Evolutionary conservation across 2,113 vertebrate species (phyloP), one percentile per base, ranked within the genome.

Genomic region (Macquaria ambigua): DNA sequence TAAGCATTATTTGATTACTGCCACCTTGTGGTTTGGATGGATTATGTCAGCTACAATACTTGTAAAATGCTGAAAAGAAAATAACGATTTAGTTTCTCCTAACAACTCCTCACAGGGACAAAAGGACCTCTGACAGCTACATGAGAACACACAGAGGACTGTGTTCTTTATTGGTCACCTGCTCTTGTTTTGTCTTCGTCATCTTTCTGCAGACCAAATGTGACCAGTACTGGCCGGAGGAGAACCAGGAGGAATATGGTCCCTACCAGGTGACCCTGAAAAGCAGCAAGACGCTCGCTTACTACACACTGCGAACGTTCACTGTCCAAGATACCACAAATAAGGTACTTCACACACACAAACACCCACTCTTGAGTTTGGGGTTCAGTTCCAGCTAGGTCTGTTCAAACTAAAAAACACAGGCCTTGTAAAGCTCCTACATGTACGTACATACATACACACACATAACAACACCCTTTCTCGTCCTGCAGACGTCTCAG

Each of bases 191-290:
- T 59, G 25, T 41, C 3, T 14, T 8, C 39, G 5, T 55, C 18
- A 15, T 41, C 16, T 39, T 82, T 75, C 87, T 62, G 41, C 94
- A 99, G 98, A 97, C 98, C 82, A 99, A 99, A 86, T 99, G 98
- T 96, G 98, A 99, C 85, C 98, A 98, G 83, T 99, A 99, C 87
- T 99, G 98, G 98, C 98, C 98, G 14, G 93, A 94, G 0, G 97
- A 99, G 85, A 97, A 96, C 55, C 97, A 96, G 84, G 98, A 99
- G 90, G 98, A 99, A 37, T 99, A 98, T 34, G 98, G 98, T 16
- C 93, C 96, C n/a, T 98, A 98, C 90, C 93, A 98, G 80, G 97
- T 99, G 84, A 97, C 96, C n/a, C 95, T 98, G 81, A 98, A 97
- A 81, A 97, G 93, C 86, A 96, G 95, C 83, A 96, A 95, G 80